Evolutionary conservation across 2,113 vertebrate genomes (phyloP).

Genomic region (Cathartes aura): DNA sequence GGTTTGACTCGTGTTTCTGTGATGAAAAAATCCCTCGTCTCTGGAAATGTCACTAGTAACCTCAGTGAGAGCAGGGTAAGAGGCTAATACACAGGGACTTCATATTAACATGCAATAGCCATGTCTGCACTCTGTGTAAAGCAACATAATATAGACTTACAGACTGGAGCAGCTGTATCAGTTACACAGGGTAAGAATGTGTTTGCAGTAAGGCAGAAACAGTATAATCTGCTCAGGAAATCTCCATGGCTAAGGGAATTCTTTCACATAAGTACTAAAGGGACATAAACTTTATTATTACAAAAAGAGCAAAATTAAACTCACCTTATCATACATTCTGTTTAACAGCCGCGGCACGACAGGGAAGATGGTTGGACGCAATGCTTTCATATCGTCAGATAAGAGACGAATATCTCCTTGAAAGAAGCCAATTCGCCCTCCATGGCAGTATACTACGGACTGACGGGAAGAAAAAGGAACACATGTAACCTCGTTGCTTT

Average conservation of each 20-base stretch:
- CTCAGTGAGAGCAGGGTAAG: neutral
- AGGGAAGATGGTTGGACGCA: conserved; percentile 93
- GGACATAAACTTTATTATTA: neutral
- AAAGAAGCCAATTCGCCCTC: conserved; percentile 94
- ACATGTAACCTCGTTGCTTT: neutral
- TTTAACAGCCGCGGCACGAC: conserved; percentile 96
- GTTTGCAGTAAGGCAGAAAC: neutral
- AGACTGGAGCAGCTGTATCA: neutral
- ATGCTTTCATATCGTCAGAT: conserved; percentile 93
- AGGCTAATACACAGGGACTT: neutral
- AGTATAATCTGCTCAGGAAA: neutral
- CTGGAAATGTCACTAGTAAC: neutral
- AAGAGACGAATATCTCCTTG: conserved; percentile 96
- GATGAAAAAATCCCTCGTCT: neutral
- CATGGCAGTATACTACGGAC: conserved; percentile 96
- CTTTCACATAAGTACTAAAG: neutral
- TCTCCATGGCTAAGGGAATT: neutral
- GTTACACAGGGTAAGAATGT: neutral
- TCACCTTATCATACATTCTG: conserved; percentile 98
- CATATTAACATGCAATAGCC: neutral
- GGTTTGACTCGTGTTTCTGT: neutral
- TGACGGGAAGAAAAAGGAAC: conserved; percentile 43
- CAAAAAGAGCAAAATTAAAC: neutral
- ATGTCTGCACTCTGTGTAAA: neutral
- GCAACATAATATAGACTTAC: neutral